Conservation (phyloP, 1,140 invertebrate species). For the Microplitis mediator region DNA sequence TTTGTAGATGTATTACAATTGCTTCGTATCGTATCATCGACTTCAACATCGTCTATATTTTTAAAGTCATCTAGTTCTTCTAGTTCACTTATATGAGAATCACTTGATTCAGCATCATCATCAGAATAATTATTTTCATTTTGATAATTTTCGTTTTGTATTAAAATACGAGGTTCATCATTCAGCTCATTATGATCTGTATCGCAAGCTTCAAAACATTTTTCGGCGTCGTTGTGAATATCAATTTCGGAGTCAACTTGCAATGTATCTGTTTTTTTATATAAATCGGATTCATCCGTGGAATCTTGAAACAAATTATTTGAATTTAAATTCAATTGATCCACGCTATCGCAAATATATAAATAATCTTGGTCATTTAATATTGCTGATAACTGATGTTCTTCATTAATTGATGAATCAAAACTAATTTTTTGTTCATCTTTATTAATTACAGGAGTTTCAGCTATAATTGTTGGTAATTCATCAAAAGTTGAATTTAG, state of each 20-base stretch:
- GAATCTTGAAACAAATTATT: too few relatives aligned
- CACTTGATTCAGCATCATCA: neutral
- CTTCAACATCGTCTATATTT: neutral
- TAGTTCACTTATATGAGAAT: neutral
- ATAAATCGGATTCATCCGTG: too few relatives aligned
- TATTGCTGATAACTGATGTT: neutral
- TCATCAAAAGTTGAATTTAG: too few relatives aligned
- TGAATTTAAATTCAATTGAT: too few relatives aligned
- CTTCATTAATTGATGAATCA: neutral
- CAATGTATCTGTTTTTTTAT: too few relatives aligned
- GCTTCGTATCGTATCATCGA: neutral
- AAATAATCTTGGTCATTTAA: neutral
- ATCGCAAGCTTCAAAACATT: too few relatives aligned
- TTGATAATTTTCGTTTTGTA: too few relatives aligned
- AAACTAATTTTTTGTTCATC: neutral
- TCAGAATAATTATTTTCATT: too few relatives aligned
- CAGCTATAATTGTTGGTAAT: neutral
- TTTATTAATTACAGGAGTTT: neutral
- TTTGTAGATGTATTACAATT: neutral
- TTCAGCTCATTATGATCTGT: neutral
- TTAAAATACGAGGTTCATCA: neutral
- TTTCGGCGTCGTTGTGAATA: too few relatives aligned
- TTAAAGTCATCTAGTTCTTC: neutral
- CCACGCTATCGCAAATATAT: neutral
- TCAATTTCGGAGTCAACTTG: too few relatives aligned